These are phyloP conservation scores for Smutsia temminckii DNA, from an alignment of 2,797 vertebrate species.

Conservation along the genomic window DNA sequence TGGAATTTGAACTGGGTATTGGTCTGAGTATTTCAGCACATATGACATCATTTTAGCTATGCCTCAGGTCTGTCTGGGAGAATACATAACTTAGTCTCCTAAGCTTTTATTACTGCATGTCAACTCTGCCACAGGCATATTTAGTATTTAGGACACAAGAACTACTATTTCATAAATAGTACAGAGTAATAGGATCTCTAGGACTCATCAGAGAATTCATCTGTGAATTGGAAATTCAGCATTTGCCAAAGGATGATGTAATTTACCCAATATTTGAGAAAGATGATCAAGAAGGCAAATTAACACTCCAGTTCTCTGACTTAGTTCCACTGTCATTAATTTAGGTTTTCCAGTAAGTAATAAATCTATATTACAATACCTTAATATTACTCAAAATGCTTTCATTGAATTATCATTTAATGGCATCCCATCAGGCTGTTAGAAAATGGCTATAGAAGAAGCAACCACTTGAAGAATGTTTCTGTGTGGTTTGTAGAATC, in stretches of 20 bases:
- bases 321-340: neutral
- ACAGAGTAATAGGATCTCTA: neutral
- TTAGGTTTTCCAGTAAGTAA: neutral
- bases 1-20: neutral
- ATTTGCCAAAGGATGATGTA: neutral
- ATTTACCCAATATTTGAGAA: neutral
- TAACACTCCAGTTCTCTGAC: neutral
- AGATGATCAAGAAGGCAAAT: neutral
- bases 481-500: neutral
- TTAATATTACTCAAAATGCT: neutral
- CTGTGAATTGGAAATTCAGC: neutral
- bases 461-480: neutral
- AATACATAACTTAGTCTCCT: neutral
- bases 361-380: neutral
- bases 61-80: neutral
- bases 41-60: neutral
- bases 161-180: neutral
- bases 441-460: neutral
- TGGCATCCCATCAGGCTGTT: neutral
- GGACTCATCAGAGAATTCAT: neutral
- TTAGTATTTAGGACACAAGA: neutral
- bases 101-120: neutral
- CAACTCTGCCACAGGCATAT: neutral
- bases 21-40: neutral
- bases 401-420: neutral